These are phyloP conservation scores for Campoplex capitator DNA, from an alignment of 2,888 invertebrate genomes.

Conservation along the genomic window DNA sequence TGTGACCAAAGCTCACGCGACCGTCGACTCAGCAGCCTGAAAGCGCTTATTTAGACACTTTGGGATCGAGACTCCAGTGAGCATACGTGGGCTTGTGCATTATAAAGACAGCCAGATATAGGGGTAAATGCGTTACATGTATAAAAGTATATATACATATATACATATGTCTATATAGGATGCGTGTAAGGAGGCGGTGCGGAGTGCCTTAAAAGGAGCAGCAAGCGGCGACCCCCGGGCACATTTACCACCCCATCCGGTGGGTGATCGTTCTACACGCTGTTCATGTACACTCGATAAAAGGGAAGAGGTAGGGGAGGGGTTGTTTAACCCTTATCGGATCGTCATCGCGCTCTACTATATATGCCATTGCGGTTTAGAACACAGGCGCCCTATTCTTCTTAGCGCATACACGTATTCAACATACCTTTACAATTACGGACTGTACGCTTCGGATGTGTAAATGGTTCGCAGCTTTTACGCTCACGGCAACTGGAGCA, in stretches of 20 bases:
- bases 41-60: conserved; percentile 38
- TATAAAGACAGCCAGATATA: background rate
- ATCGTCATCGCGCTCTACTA: conserved; percentile 68
- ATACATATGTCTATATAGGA: background rate
- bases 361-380: conserved; percentile 69
- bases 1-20: background rate
- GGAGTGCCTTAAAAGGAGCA: conserved; percentile 78
- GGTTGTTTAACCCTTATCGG: conserved; percentile 80
- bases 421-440: background rate
- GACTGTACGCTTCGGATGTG: background rate
- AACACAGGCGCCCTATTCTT: conserved; percentile 76
- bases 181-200: conserved; percentile 69
- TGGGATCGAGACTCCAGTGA: background rate
- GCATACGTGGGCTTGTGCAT: background rate
- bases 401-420: conserved; percentile 3
- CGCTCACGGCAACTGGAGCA: too few species aligned
- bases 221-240: conserved; percentile 74
- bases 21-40: conserved; percentile 11
- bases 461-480: background rate
- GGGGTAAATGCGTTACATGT: background rate
- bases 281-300: conserved; percentile 59
- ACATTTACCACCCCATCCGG: conserved; percentile 78
- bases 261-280: conserved; percentile 59
- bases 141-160: background rate
- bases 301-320: conserved; percentile 55